Conservation (phyloP, 2,113 vertebrate genomes). For the Eurystomus gularis region DNA sequence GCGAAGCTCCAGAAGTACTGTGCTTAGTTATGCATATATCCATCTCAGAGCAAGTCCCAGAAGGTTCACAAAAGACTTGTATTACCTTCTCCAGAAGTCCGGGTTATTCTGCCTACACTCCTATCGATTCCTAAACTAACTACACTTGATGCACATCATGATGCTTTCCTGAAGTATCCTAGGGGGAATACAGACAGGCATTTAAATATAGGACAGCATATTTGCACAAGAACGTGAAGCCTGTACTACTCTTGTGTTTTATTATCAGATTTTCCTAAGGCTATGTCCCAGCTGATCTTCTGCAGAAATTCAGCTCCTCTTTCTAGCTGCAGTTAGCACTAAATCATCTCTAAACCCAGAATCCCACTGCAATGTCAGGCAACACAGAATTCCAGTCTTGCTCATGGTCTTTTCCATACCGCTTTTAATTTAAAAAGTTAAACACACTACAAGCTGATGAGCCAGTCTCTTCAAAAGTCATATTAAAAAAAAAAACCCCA, state of each 20-base stretch:
- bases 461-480: not conserved
- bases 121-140: slow-evolving; percentile 15
- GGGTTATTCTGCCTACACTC: slow-evolving; percentile 16
- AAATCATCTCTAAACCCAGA: not conserved
- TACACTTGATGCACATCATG: slow-evolving; percentile 2
- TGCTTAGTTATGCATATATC: not conserved
- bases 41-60: not conserved
- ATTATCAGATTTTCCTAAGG: not conserved
- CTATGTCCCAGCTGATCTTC: not conserved
- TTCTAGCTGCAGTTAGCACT: not conserved
- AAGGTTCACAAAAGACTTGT: not conserved
- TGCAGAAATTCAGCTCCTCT: not conserved
- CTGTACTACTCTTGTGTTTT: not conserved
- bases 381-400: not conserved
- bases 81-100: slow-evolving; percentile 35
- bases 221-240: not conserved
- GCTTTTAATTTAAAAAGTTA: not conserved
- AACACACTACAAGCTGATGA: not conserved
- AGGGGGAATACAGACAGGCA: not conserved
- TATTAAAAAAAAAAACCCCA: not conserved
- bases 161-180: slow-evolving; percentile 25
- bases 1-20: not conserved
- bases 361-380: not conserved
- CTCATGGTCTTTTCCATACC: not conserved
- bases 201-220: not conserved